phyloP scores from a whole-genome alignment of 2,113 vertebrate species.

The Nannobrachium achirus region DNA sequence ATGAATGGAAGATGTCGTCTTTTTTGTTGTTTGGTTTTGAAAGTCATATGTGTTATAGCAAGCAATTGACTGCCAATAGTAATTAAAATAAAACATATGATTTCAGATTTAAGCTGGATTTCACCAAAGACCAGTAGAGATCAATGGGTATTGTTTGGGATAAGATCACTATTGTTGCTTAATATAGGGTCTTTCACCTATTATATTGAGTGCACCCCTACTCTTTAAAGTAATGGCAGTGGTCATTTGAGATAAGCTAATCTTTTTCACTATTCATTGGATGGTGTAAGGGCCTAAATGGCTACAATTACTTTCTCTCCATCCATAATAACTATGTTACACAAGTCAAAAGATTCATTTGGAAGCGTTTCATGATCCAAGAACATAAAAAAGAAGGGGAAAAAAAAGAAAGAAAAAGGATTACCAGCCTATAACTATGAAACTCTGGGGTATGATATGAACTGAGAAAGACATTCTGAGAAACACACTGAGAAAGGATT shows the following conservation, averaged over 20 bases:
- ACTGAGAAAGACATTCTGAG: conserved; percentile 26
- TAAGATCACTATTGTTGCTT: no score
- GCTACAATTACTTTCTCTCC: neutral
- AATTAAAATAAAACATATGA: neutral
- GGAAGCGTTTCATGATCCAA: conserved; percentile 4
- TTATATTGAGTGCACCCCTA: neutral
- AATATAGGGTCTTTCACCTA: neutral
- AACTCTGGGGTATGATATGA: conserved; percentile 15
- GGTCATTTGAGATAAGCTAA: neutral
- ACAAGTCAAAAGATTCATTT: neutral
- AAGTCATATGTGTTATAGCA: no score
- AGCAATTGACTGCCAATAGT: no score
- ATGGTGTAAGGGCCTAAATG: no score
- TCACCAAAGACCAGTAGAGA: neutral
- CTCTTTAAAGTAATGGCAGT: conserved; percentile 15
- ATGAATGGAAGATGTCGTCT: no score
- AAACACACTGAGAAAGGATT: no score
- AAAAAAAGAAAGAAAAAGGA: neutral
- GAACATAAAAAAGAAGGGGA: neutral
- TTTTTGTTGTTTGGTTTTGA: no score
- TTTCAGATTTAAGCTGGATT: conserved; percentile 23
- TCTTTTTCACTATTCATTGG: no score
- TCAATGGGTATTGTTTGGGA: neutral
- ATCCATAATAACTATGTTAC: neutral
- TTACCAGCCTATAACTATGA: conserved; percentile 14